phyloP scores from a whole-genome alignment of 2,888 invertebrate genomes.

The Eurytoma californica region DNA sequence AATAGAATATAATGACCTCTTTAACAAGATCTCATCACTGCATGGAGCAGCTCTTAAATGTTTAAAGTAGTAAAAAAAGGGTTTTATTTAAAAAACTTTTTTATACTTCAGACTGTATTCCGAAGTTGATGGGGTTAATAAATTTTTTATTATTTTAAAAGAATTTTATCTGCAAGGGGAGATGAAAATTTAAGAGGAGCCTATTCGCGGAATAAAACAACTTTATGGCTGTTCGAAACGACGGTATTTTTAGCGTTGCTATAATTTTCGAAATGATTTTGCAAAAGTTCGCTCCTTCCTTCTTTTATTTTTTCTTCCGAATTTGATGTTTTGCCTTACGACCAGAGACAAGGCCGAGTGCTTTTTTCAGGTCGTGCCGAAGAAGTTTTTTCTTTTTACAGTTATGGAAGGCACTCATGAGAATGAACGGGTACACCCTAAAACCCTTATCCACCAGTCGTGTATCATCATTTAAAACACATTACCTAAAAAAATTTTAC shows the following conservation, averaged over 20 bases:
- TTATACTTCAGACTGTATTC: slow-evolving; percentile 1
- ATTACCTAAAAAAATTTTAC: neutral
- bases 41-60: no score
- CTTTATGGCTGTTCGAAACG: slow-evolving; percentile 22
- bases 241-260: slow-evolving; percentile 14
- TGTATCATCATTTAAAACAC: slow-evolving; percentile 17
- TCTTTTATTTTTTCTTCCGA: slow-evolving; percentile 1
- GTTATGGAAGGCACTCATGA: slow-evolving; percentile 33
- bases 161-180: slow-evolving; percentile 30
- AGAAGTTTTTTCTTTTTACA: neutral
- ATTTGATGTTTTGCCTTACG: neutral
- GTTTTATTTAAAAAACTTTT: slow-evolving; percentile 12
- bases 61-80: no score
- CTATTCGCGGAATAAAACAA: slow-evolving; percentile 31
- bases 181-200: slow-evolving; percentile 38
- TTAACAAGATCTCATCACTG: no score
- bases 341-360: neutral
- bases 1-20: no score
- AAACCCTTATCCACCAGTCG: slow-evolving; percentile 2
- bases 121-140: slow-evolving; percentile 26
- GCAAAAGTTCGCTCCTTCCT: neutral
- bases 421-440: slow-evolving; percentile 23
- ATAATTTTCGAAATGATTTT: slow-evolving; percentile 26
- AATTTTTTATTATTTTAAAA: slow-evolving; percentile 38
- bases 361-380: neutral